phyloP scores from a whole-genome alignment of 2,113 vertebrate genomes.

The Callipepla californica region DNA sequence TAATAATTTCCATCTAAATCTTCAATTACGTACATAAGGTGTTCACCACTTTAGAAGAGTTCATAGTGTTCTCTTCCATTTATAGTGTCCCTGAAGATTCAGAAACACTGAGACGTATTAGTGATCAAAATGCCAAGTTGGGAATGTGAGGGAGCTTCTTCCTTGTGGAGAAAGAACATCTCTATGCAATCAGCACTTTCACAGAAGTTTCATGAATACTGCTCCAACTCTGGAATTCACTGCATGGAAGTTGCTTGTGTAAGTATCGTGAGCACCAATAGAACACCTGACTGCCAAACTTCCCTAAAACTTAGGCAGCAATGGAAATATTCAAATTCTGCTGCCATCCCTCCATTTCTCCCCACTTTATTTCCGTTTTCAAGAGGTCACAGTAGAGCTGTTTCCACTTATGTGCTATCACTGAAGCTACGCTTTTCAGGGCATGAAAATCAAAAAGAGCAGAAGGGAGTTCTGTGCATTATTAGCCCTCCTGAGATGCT shows the following conservation, averaged over 20 bases:
- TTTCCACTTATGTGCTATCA: neutral
- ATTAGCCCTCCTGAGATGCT: neutral
- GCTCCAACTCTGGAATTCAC: neutral
- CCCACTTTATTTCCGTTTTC: neutral
- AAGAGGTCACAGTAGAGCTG: neutral
- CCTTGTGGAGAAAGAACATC: neutral
- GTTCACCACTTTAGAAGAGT: neutral
- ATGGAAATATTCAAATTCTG: neutral
- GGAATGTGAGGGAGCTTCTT: neutral
- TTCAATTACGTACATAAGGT: neutral
- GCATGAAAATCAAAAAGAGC: neutral
- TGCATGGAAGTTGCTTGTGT: neutral
- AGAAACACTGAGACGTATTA: neutral
- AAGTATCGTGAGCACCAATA: fast-evolving
- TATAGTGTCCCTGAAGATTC: neutral
- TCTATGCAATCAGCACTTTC: neutral
- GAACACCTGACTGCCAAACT: neutral
- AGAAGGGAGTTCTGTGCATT: neutral
- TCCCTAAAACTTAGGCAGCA: neutral
- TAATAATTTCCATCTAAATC: neutral
- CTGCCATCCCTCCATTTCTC: neutral
- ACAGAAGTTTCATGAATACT: neutral
- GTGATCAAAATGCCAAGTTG: neutral
- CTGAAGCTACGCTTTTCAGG: neutral
- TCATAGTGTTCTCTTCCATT: neutral